Conservation (phyloP, 2,113 vertebrate genomes). For the Psittacula cyanocephala region DNA sequence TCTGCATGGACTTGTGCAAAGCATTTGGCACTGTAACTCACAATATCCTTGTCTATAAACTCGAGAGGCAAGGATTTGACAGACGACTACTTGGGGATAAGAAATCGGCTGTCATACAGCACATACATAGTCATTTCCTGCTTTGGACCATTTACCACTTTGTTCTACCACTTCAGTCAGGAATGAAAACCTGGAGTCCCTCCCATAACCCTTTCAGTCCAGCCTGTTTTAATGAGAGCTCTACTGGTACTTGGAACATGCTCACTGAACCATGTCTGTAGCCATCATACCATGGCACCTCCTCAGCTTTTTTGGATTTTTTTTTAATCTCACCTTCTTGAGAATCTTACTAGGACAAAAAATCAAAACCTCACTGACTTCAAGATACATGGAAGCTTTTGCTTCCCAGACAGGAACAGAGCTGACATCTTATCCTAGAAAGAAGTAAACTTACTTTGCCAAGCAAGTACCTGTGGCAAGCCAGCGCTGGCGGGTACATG, state of each 20-base stretch:
- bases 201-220: neutral
- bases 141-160: neutral
- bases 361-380: neutral
- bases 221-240: neutral
- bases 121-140: neutral
- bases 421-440: neutral
- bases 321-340: neutral
- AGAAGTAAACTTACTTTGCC: neutral
- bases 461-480: neutral
- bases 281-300: accelerated
- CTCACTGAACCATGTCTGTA: neutral
- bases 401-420: neutral
- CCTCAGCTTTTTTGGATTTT: neutral
- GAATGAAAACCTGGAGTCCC: neutral
- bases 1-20: neutral
- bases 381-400: neutral
- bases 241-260: neutral
- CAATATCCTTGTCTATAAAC: neutral
- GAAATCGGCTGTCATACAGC: neutral
- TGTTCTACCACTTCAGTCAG: accelerated
- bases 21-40: no score
- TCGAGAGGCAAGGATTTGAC: neutral
- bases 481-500: accelerated
- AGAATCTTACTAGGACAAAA: neutral
- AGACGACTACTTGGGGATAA: neutral